Evolutionary conservation across 2,888 invertebrate genomes (phyloP).

Genomic region (Pseudoips prasinana): DNA sequence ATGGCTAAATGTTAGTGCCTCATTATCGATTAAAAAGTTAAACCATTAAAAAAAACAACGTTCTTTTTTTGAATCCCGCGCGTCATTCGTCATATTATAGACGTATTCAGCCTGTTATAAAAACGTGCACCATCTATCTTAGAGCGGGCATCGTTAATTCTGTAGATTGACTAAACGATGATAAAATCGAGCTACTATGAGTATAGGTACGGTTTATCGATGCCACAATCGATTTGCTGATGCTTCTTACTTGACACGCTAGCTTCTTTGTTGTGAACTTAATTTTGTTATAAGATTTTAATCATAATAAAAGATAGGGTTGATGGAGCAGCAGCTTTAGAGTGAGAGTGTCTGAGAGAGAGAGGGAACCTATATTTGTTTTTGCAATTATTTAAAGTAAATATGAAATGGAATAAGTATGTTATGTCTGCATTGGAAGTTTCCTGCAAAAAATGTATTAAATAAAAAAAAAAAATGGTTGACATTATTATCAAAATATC

Average conservation of each 20-base stretch:
- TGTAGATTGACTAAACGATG: conserved; percentile 47
- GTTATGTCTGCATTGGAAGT: no score
- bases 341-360: no score
- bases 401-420: no score
- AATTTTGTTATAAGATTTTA: no score
- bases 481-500: no score
- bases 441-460: no score
- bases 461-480: no score
- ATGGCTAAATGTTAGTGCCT: conserved; percentile 32
- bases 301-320: background rate
- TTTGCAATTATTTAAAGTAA: no score
- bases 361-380: no score
- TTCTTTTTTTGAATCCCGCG: conserved; percentile 31
- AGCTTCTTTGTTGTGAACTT: conserved; percentile 6
- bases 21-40: conserved; percentile 48
- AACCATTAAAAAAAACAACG: conserved; percentile 25
- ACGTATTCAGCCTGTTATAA: conserved; percentile 36
- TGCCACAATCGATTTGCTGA: conserved; percentile 49
- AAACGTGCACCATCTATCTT: conserved; percentile 52
- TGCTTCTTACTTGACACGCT: conserved; percentile 45
- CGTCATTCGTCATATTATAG: conserved; percentile 42
- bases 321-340: no score
- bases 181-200: conserved; percentile 57
- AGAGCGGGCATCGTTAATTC: conserved; percentile 46
- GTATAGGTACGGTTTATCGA: conserved; percentile 45